These are phyloP conservation scores for Miichthys miiuy DNA, from an alignment of 2,797 vertebrate species.

Conservation along the genomic window DNA sequence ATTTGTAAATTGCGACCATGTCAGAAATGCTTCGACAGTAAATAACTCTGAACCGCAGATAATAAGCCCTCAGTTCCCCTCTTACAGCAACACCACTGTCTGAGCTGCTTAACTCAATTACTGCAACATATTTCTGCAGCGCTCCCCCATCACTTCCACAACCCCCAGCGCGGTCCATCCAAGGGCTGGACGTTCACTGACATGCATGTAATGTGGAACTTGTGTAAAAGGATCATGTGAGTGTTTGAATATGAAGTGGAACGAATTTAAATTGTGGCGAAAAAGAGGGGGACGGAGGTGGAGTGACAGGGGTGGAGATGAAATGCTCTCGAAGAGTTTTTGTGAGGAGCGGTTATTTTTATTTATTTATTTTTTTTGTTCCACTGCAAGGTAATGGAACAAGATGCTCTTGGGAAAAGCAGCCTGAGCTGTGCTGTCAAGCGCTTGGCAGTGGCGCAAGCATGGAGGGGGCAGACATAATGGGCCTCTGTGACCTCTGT, in stretches of 20 bases:
- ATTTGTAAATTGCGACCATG: slow-evolving; percentile 50
- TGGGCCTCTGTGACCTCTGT: slow-evolving; percentile 73
- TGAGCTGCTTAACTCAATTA: slow-evolving; percentile 70
- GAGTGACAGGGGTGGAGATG: background rate
- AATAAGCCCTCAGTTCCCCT: slow-evolving; percentile 50
- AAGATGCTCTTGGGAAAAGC: slow-evolving; percentile 32
- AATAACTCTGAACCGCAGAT: slow-evolving; percentile 54
- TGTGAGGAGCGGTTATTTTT: slow-evolving; percentile 33
- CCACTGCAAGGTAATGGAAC: slow-evolving; percentile 20
- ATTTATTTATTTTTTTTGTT: slow-evolving; percentile 26
- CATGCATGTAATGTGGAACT: slow-evolving; percentile 75
- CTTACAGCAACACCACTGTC: slow-evolving; percentile 60
- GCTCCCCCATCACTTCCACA: background rate
- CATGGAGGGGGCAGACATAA: slow-evolving; percentile 34
- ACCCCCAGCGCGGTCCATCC: background rate
- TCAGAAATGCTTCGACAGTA: slow-evolving; percentile 43
- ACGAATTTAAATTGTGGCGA: slow-evolving; percentile 65
- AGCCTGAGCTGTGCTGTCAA: slow-evolving; percentile 41
- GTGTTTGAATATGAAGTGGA: slow-evolving; percentile 67
- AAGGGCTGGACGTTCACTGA: slow-evolving; percentile 51
- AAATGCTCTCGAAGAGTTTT: slow-evolving; percentile 3
- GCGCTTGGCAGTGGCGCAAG: background rate
- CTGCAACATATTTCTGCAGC: slow-evolving; percentile 59
- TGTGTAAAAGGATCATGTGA: slow-evolving; percentile 72
- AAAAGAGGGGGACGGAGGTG: background rate